A percentile compares a stretch with the other conserved stretches of the same genome.
These are phyloP conservation scores for Galemys pyrenaicus DNA, from an alignment of 2,113 vertebrate species.

Conservation along the genomic window DNA sequence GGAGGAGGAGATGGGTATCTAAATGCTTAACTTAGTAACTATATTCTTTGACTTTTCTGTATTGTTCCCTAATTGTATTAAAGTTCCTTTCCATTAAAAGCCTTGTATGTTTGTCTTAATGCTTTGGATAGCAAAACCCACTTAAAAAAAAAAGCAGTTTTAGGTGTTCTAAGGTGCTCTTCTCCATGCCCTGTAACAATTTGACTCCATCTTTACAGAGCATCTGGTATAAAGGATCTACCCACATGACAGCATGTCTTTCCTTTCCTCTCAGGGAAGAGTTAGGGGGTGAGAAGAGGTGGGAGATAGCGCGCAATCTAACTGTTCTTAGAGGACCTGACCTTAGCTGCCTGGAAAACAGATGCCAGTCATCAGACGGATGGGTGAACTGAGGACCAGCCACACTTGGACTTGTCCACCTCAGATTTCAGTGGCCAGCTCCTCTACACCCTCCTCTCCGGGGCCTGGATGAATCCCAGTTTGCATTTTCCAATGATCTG, in stretches of 20 bases:
- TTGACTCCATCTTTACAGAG: too few relatives aligned
- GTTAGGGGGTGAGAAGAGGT: background rate
- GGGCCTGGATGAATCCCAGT: background rate
- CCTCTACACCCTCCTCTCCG: background rate
- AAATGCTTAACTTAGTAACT: too few relatives aligned
- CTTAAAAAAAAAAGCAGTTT: too few relatives aligned
- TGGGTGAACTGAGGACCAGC: background rate
- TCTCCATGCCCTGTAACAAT: too few relatives aligned
- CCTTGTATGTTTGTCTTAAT: too few relatives aligned
- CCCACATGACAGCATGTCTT: background rate
- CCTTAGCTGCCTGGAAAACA: background rate
- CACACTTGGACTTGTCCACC: background rate
- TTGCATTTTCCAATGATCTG: conserved; percentile 38
- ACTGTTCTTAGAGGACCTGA: background rate
- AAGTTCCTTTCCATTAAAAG: too few relatives aligned
- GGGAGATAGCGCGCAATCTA: background rate
- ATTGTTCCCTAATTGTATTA: too few relatives aligned
- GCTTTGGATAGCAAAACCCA: too few relatives aligned
- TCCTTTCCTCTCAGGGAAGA: background rate
- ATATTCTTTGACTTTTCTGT: too few relatives aligned
- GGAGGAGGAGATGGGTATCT: too few relatives aligned
- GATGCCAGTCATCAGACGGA: background rate
- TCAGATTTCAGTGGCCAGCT: conserved; percentile 4
- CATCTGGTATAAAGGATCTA: background rate
- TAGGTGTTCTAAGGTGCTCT: too few relatives aligned